A percentile compares a stretch with the other conserved stretches of the same genome.
Evolutionary conservation across 2,113 vertebrate genomes (phyloP).

Genomic region (Ondatra zibethicus): DNA sequence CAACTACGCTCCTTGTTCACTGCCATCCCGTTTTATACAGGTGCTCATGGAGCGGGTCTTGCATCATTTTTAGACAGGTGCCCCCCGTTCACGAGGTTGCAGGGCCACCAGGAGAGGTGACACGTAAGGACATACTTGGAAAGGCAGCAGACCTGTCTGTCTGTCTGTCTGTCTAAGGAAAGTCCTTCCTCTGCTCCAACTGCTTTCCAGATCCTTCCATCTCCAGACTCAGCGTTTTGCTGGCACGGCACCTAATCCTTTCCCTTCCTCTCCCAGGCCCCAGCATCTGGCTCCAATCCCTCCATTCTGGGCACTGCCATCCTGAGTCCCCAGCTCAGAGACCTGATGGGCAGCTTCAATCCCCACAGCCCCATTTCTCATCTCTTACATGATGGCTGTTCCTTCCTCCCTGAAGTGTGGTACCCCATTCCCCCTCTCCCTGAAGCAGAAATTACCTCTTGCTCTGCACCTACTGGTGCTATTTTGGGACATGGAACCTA

Average conservation of each 20-base stretch:
- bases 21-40: neutral
- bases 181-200: neutral
- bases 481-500: neutral
- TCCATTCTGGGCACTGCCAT: neutral
- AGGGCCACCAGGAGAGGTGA: neutral
- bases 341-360: accelerated
- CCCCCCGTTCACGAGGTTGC: too few relatives aligned
- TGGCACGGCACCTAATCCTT: accelerated
- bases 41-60: neutral
- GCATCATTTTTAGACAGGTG: neutral
- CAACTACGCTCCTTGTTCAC: accelerated
- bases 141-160: neutral
- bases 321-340: accelerated
- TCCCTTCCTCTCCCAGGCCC: too few relatives aligned
- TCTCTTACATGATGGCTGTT: accelerated
- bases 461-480: too few relatives aligned
- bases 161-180: neutral
- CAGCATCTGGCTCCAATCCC: neutral
- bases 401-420: neutral
- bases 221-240: neutral
- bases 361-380: accelerated
- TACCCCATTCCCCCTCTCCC: neutral
- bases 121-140: accelerated
- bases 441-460: neutral
- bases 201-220: neutral